Evolutionary conservation across 2,888 invertebrate species (phyloP), one percentile per base, ranked within the genome.

Genomic region (Mesorhabditis sp.): DNA sequence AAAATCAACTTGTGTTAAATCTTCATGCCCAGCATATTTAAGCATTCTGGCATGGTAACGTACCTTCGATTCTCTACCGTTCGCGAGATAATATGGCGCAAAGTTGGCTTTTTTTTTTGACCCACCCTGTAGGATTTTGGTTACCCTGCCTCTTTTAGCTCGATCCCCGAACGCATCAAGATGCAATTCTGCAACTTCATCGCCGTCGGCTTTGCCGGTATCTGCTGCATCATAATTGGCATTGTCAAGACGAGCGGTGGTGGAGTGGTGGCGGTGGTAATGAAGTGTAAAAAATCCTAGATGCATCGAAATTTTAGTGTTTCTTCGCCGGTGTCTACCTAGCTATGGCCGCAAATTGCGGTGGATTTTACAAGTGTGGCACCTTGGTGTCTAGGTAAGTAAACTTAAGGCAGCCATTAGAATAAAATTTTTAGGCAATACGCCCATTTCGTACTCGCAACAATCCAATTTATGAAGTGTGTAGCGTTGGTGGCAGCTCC

Each of bases 341-440:
- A 6, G 70, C 79, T 43, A 75, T 81, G 70, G 79, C 80, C 3
- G 75, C 79, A 7, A 83, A 83, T 70, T 81, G 82, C 50, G 82
- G 82, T 5, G 83, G 82, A n/a, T 83, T 83, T 72, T 83, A 83
- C 70, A 83, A 83, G 69, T 83, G 83, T 64, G 83, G 79, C 63
- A 79, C 83, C 0, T 73, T 83, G 50, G 77, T 79, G 5, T 74
- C 81, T 62, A 71, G 82, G 81, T 80, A 44, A 69, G 67, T 43
- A 28, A 28, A 28, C 28, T 2, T 28, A 28, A 28, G 28, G 28
- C 28, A 28, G 28, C 28, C 66, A 43, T 10, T n/a, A 66, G n/a
- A 15, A 3, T 66, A 1, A 13, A 42, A 61, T 6, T 62, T 72
- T 44, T 62, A 76, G 77, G 10, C 79, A 79, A 65, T 79, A 79